These are phyloP conservation scores for Tenodera sinensis DNA, from an alignment of 2,888 invertebrate species.

Conservation along the genomic window DNA sequence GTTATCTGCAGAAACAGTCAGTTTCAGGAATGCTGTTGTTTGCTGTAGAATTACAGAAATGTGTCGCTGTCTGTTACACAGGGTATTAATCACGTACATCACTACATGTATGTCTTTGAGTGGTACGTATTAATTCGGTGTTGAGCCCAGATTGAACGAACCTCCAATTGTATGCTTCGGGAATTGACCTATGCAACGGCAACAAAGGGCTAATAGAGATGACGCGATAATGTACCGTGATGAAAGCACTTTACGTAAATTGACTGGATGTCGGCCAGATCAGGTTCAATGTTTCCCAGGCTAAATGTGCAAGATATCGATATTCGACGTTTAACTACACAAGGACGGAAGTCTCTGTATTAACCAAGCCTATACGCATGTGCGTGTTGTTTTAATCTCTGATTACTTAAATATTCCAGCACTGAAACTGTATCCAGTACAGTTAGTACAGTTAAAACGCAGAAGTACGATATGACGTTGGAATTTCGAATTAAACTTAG, in stretches of 20 bases:
- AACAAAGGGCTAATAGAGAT: background rate
- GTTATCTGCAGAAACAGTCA: background rate
- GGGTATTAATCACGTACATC: background rate
- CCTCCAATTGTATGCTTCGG: background rate
- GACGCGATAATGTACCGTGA: background rate
- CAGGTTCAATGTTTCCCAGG: background rate
- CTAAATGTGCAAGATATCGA: background rate
- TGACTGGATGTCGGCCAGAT: background rate
- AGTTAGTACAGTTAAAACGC: too few species aligned
- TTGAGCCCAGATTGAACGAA: background rate
- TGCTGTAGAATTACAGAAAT: background rate
- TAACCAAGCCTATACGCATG: too few species aligned
- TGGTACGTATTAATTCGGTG: background rate
- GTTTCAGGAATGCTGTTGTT: background rate
- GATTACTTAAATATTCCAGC: too few species aligned
- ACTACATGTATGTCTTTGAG: background rate
- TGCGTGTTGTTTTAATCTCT: too few species aligned
- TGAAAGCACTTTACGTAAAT: background rate
- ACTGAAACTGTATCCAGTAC: too few species aligned
- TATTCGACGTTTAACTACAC: background rate
- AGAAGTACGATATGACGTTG: too few species aligned
- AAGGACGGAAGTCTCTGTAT: background rate
- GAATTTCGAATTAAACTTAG: too few species aligned
- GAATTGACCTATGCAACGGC: background rate
- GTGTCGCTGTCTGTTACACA: background rate